Evolutionary conservation across 1,140 invertebrate genomes (phyloP), one percentile per base, ranked within the genome.

Genomic region (Condylostylus longicornis): DNA sequence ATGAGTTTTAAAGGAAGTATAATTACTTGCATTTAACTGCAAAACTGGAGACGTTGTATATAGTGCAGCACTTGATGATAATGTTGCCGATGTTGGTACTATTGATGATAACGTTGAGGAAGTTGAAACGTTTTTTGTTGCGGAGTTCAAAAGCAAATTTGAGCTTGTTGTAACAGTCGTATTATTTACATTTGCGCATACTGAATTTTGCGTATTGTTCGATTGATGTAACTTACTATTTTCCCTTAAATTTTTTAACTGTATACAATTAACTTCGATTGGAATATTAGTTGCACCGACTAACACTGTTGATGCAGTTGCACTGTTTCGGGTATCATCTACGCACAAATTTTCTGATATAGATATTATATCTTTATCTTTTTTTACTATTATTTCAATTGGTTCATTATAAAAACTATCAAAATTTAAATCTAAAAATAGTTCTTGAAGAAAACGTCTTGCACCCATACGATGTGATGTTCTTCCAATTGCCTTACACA

Each of bases 361-460:
- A 8, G 18, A 10, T n/a, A 37, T 21, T 9, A 23, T 12, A 28
- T 18, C 7, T 46, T 41, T 13, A 40, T 27, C 47, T 50, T 41
- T 33, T 47, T 47, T 23, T 33, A 34, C 5, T 42, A 59, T 42
- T n/a, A 65, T 63, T 2, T 61, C 47, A 37, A 53, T 49, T 8
- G 68, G 65, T 25, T 70, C 67, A 9, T 40, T 41, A 22, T 60
- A 55, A 40, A 73, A 69, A 6, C 46, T 59, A 14, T 79, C 75
- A 51, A 88, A 89, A 48, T 72, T 70, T 15, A 86, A 64, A 54
- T 96, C 90, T 21, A 90, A 69, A 63, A 97, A 97, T 5, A 97
- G 65, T 63, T 97, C 91, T 59, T 97, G 90, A 13, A 96, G 64
- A 61, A 96, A 90, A 43, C 88, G 71, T 15, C 91, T 67, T 3